phyloP scores from a whole-genome alignment of 2,113 vertebrate species.

The Istiophorus platypterus region DNA sequence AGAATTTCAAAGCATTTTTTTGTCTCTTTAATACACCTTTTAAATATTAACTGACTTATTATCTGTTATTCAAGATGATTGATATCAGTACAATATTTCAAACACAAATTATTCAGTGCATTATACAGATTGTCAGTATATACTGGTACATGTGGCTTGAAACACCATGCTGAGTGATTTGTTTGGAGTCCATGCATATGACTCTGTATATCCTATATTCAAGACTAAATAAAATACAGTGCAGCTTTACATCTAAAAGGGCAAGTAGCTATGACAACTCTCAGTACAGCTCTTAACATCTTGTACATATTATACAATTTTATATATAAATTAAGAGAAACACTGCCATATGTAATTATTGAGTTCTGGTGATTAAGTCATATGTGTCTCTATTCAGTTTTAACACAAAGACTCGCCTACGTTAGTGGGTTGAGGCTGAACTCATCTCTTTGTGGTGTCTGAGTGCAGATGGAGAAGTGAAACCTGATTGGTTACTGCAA shows the following conservation, averaged over 20 bases:
- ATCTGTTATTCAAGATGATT: constrained; percentile 13
- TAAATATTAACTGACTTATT: background rate
- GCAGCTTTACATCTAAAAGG: background rate
- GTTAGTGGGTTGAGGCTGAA: constrained; percentile 64
- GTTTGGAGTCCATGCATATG: background rate
- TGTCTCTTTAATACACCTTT: background rate
- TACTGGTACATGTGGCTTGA: background rate
- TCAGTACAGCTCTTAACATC: background rate
- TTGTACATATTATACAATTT: background rate
- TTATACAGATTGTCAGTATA: background rate
- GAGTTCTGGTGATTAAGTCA: constrained; percentile 19
- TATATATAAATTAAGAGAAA: background rate
- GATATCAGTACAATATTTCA: background rate
- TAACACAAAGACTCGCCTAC: constrained; percentile 36
- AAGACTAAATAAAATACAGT: background rate
- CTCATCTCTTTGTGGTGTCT: constrained; percentile 54
- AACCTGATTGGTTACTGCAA: constrained; percentile 74
- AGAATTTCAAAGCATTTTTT: constrained; percentile 17
- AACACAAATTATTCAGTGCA: background rate
- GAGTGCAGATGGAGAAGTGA: constrained; percentile 76
- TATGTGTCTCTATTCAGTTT: constrained; percentile 16
- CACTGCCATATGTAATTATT: background rate
- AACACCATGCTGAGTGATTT: background rate
- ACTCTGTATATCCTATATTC: background rate
- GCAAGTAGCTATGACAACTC: background rate